Conservation (phyloP, 2,888 invertebrate genomes). For the Pterobdella sp. region DNA sequence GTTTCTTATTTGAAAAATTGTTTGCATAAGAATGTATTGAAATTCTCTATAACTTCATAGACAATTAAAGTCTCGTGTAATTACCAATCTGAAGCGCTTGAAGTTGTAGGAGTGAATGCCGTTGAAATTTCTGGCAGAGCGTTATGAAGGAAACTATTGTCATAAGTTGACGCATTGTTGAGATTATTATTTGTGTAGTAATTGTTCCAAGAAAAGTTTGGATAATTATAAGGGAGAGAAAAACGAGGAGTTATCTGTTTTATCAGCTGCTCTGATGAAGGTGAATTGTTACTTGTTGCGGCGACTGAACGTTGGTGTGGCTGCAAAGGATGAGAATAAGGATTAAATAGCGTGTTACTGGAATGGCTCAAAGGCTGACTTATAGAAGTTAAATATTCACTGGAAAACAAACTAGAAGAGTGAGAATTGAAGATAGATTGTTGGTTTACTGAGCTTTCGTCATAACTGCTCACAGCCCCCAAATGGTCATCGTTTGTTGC, state of each 20-base stretch:
- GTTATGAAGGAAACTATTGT: not conserved
- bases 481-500: not conserved
- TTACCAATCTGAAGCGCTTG: not conserved
- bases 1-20: too few relatives aligned
- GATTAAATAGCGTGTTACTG: not conserved
- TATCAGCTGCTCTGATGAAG: conserved; percentile 11
- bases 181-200: not conserved
- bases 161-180: not conserved
- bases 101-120: not conserved
- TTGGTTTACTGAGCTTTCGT: not conserved
- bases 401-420: not conserved
- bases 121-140: not conserved
- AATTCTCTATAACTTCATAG: not conserved
- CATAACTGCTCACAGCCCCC: not conserved
- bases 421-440: not conserved
- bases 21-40: too few relatives aligned
- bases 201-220: not conserved
- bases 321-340: not conserved
- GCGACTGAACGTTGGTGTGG: not conserved
- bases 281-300: not conserved
- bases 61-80: not conserved
- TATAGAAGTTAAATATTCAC: not conserved
- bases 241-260: conserved; percentile 3
- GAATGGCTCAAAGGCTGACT: not conserved
- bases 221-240: not conserved